Base-by-base conservation (phyloP, 2,797 vertebrate species). In the Enoplosus armatus region DNA sequence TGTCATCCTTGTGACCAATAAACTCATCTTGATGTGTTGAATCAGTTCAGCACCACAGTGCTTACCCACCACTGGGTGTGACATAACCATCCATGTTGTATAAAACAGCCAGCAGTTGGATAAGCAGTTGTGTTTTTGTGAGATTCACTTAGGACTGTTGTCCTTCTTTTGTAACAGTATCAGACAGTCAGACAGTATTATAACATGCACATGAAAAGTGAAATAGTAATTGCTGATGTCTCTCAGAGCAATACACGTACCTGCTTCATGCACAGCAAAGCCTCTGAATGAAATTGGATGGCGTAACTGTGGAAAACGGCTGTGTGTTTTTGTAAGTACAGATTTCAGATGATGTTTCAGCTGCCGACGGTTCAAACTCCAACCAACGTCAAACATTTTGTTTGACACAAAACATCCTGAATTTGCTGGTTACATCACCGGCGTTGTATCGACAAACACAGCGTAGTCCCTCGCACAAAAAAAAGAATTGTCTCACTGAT, bases 341-440 rank as follows among this genome's bases (percentile, higher is more conserved):
- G 47, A 84, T 72, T 80, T 81, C 33, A 58, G 41, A 72, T 41
- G 18, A 60, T 58, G 61, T 55, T 72, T 53, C 37, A 80, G 48
- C n/a, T 72, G 26, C 66, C 72, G 69, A 65, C 76, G 59, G 47
- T 72, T 83, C 50, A 82, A 75, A 76, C 35, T 71, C n/a, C 27
- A 71, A 69, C 39, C 53, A 47, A n/a, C 0, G 3, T 66, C 72
- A 63, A 35, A 31, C 29, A 22, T 75, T 83, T 69, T 59, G 39
- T 72, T 63, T 29, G 53, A 43, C 55, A 41, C 55, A 64, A 72
- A 83, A 63, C 27, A 53, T 16, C 53, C 29, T 55, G 1, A 74
- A 68, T 61, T 48, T 60, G 24, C 27, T 1, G 12, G 67, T 83
- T 67, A 58, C 68, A 9, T 82, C 63, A 80, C 41, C 24, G 48